A percentile compares a stretch with the other conserved stretches of the same genome.
phyloP scores from a whole-genome alignment of 1,140 invertebrate species.

The Psilanteris sp. region DNA sequence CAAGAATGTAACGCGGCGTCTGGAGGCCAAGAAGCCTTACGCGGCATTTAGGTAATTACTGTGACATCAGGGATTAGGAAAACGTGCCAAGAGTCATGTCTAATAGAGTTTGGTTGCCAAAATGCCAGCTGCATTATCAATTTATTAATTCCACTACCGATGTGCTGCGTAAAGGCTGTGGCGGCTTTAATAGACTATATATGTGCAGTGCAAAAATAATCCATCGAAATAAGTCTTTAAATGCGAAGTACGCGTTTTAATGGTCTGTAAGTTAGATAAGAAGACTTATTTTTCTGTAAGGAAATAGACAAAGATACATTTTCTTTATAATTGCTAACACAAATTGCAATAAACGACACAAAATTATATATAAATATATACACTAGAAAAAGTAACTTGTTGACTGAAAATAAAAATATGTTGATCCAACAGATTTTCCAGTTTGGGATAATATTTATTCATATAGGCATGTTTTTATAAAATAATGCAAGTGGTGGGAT shows the following conservation, averaged over 20 bases:
- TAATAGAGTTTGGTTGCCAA: slow-evolving; percentile 64
- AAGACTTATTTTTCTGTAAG: no score
- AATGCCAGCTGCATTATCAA: slow-evolving; percentile 66
- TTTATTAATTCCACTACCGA: slow-evolving; percentile 58
- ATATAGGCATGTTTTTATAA: no score
- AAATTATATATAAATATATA: no score
- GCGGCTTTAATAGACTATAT: slow-evolving; percentile 32
- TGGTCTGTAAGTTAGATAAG: not conserved
- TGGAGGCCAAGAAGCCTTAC: slow-evolving; percentile 56
- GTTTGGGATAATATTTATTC: no score
- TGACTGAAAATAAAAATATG: no score
- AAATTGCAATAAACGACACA: no score
- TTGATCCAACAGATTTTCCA: no score
- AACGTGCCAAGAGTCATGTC: slow-evolving; percentile 61
- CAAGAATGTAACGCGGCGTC: slow-evolving; percentile 45
- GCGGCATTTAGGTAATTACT: slow-evolving; percentile 63
- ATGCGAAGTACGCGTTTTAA: not conserved
- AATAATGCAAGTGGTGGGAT: no score
- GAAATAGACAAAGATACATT: no score
- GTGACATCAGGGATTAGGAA: slow-evolving; percentile 60
- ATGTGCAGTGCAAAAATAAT: slow-evolving; percentile 39
- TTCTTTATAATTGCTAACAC: no score
- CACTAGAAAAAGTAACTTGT: no score
- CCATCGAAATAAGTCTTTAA: slow-evolving; percentile 28
- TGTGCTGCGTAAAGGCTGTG: slow-evolving; percentile 15